Conservation (phyloP, 2,113 vertebrate species). For the Protobothrops mucrosquamatus region DNA sequence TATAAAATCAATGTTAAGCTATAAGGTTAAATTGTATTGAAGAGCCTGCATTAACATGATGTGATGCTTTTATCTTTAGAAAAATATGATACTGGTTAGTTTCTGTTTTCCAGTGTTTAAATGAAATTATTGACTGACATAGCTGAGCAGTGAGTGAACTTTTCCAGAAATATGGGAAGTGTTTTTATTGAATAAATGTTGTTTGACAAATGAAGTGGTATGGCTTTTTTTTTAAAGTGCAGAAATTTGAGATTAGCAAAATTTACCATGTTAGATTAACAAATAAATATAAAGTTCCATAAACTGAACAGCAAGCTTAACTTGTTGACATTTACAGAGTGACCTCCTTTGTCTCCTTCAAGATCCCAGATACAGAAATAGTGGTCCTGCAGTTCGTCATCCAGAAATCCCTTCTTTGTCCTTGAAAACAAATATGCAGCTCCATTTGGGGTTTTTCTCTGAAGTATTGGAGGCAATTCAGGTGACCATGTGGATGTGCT, state of each 20-base stretch:
- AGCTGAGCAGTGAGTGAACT: conserved; percentile 8
- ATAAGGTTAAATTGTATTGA: neutral
- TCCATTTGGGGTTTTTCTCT: neutral
- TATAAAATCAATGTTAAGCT: neutral
- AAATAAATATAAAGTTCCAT: neutral
- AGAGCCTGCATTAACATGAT: neutral
- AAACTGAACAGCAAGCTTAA: neutral
- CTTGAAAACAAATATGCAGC: neutral
- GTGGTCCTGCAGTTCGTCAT: neutral
- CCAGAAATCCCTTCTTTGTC: neutral
- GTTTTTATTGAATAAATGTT: conserved; percentile 62
- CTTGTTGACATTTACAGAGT: neutral
- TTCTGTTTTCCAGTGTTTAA: conserved; percentile 23
- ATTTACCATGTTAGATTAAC: neutral
- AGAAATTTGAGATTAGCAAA: neutral
- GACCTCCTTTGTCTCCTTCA: neutral
- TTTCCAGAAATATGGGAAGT: conserved; percentile 31
- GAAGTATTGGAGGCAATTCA: neutral
- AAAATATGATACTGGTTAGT: conserved; percentile 26
- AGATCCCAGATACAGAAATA: neutral
- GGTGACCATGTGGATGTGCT: too few relatives aligned
- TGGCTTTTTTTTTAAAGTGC: neutral
- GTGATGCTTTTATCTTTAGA: neutral
- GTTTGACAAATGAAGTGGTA: conserved; percentile 9
- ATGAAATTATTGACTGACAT: neutral